A percentile compares a stretch with the other conserved stretches of the same genome.
Conservation (phyloP, 2,797 vertebrate species). For the Phyllotis vaccarum region DNA sequence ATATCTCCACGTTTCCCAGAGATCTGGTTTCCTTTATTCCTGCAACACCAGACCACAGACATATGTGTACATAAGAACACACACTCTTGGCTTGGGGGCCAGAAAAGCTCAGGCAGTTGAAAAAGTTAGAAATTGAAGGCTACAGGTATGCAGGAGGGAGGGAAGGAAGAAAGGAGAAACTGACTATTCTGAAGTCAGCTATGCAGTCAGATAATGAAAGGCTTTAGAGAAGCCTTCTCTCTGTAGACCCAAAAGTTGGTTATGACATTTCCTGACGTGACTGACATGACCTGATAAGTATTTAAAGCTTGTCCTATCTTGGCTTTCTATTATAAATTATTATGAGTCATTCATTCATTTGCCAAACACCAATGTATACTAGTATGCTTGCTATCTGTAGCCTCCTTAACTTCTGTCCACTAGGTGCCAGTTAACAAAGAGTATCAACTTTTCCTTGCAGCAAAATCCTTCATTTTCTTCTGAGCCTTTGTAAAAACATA, state of each 20-base stretch:
- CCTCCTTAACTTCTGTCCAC: background rate
- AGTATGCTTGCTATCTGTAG: background rate
- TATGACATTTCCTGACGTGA: slow-evolving; percentile 12
- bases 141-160: background rate
- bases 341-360: background rate
- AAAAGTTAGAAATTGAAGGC: slow-evolving; percentile 28
- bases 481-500: background rate
- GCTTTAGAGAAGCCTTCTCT: background rate
- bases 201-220: background rate
- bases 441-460: background rate
- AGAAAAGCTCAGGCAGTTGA: slow-evolving; percentile 40
- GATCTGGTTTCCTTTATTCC: no score
- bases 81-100: background rate
- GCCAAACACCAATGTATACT: background rate
- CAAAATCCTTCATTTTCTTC: background rate
- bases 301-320: background rate
- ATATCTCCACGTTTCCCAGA: no score
- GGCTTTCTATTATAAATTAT: background rate
- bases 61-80: background rate
- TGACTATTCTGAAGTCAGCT: background rate
- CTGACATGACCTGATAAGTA: background rate
- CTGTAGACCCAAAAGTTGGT: background rate
- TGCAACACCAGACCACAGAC: slow-evolving; percentile 53
- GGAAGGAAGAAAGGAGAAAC: background rate
- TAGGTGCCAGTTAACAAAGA: background rate